phyloP scores from a whole-genome alignment of 2,797 vertebrate genomes.

The Leptodactylus fallax region DNA sequence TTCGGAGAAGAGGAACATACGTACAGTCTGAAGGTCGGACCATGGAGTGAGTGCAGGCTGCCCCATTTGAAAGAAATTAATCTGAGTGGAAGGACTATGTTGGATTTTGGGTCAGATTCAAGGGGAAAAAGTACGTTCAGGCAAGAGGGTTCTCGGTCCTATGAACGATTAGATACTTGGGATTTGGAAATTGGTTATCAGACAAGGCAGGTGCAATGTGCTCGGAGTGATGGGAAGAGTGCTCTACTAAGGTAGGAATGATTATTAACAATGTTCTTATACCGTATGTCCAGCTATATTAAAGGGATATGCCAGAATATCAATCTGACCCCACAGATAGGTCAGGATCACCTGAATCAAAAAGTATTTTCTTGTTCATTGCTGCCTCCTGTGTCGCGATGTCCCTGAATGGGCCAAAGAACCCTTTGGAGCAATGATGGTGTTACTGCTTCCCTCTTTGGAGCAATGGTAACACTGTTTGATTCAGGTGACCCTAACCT shows the following conservation, averaged over 20 bases:
- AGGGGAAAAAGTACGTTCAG: slow-evolving; percentile 77
- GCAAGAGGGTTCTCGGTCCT: slow-evolving; percentile 68
- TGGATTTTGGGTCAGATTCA: slow-evolving; percentile 78
- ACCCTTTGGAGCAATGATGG: no score
- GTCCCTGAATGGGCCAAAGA: no score
- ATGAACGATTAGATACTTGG: slow-evolving; percentile 71
- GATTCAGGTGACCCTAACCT: no score
- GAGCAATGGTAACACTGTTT: no score
- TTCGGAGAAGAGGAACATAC: slow-evolving; percentile 81
- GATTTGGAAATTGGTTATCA: slow-evolving; percentile 89
- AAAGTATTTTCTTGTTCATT: no score
- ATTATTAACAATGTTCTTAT: background rate
- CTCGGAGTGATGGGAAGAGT: slow-evolving; percentile 85
- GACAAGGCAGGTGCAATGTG: slow-evolving; percentile 87
- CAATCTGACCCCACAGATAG: no score
- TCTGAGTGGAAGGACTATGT: slow-evolving; percentile 76
- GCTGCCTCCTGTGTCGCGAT: no score
- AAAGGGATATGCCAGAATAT: no score
- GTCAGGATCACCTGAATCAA: no score
- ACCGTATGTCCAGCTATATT: no score
- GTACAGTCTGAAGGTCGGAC: slow-evolving; percentile 90
- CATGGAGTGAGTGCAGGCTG: slow-evolving; percentile 86
- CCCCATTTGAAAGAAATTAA: slow-evolving; percentile 79
- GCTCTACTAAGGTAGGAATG: slow-evolving; percentile 85
- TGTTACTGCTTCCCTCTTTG: no score